phyloP scores from a whole-genome alignment of 2,888 invertebrate species.

The Aleiodes alternator region DNA sequence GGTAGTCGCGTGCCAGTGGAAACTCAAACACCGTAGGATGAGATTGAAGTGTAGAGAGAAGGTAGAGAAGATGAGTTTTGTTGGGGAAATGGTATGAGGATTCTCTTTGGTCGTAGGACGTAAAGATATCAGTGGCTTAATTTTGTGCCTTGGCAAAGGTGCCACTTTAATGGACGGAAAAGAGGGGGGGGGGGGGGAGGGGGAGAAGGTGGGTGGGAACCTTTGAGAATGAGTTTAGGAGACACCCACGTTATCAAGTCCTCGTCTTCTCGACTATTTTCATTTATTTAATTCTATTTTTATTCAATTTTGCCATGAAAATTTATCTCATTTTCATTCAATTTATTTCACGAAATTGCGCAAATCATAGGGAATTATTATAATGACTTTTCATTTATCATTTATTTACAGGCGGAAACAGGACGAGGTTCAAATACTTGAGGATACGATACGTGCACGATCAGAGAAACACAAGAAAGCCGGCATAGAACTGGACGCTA shows the following conservation, averaged over 20 bases:
- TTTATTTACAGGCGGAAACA: constrained; percentile 86
- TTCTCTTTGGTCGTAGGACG: constrained; percentile 25
- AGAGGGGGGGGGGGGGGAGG: neutral
- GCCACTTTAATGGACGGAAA: constrained; percentile 48
- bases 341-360: no score
- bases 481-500: constrained; percentile 94
- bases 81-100: constrained; percentile 4
- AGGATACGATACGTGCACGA: constrained; percentile 92
- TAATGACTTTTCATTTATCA: neutral
- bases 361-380: neutral
- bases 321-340: neutral
- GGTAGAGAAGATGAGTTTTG: constrained; percentile 9
- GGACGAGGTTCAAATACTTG: constrained; percentile 92
- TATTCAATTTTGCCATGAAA: neutral
- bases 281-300: neutral
- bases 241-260: constrained; percentile 19
- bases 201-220: neutral
- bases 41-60: constrained; percentile 14
- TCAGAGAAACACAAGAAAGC: constrained; percentile 95
- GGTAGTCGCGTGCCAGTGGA: constrained; percentile 32
- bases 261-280: neutral
- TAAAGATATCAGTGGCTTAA: constrained; percentile 24
- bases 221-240: constrained; percentile 24
- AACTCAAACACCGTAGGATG: constrained; percentile 22
- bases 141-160: constrained; percentile 35